These are phyloP conservation scores for Hoplodrina ambigua DNA, from an alignment of 2,888 invertebrate species.

Conservation along the genomic window DNA sequence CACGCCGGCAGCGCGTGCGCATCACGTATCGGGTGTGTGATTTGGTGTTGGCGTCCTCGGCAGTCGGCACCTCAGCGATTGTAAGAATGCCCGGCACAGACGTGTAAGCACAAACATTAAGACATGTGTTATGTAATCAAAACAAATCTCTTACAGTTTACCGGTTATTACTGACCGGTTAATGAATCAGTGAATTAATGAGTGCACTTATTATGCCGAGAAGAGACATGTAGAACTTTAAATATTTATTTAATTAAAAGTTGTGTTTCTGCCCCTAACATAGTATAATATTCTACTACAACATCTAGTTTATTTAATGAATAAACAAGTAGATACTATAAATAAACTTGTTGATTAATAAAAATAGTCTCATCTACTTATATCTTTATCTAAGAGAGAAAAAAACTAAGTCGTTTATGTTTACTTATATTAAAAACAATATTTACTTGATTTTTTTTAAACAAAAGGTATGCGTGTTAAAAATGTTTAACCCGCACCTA, in stretches of 20 bases:
- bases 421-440: conserved; percentile 8
- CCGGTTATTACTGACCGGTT: conserved; percentile 7
- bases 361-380: neutral
- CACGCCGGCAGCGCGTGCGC: conserved; percentile 82
- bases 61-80: conserved; percentile 60
- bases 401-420: neutral
- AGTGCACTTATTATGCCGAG: neutral
- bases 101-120: conserved; percentile 61
- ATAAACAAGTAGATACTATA: neutral
- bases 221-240: neutral
- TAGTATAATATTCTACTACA: neutral
- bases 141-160: conserved; percentile 33
- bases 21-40: conserved; percentile 80
- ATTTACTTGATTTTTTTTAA: conserved; percentile 1
- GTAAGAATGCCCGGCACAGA: conserved; percentile 57
- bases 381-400: neutral
- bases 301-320: neutral
- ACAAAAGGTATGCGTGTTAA: neutral
- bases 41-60: conserved; percentile 76
- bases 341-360: conserved; percentile 2
- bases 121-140: conserved; percentile 60
- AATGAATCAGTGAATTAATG: neutral
- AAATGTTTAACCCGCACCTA: neutral
- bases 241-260: neutral
- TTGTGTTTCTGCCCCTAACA: no score